A percentile compares a stretch with the other conserved stretches of the same genome.
These are phyloP conservation scores for Rhimphoctona megacephalus DNA, from an alignment of 2,888 invertebrate genomes.

Conservation along the genomic window DNA sequence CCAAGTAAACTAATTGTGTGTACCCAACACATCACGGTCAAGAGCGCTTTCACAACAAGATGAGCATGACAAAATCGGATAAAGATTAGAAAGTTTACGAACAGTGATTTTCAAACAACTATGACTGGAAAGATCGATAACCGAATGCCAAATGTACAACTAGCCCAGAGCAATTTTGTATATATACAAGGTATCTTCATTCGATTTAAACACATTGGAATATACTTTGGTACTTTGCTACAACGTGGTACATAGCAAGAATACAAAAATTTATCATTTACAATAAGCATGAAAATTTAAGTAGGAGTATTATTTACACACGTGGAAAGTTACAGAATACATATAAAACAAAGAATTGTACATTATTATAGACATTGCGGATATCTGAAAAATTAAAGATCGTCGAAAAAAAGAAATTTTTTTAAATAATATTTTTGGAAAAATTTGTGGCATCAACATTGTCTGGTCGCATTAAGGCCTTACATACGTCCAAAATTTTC, in stretches of 20 bases:
- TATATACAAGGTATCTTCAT: background rate
- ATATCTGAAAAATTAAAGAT: background rate
- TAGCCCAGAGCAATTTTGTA: background rate
- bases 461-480: too few species aligned
- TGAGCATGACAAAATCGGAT: conserved; percentile 6
- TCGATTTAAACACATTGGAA: background rate
- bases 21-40: conserved; percentile 27
- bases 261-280: background rate
- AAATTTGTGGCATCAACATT: background rate
- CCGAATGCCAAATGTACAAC: conserved; percentile 4
- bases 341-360: background rate
- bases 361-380: background rate
- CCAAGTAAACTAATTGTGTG: background rate
- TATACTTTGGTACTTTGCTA: background rate
- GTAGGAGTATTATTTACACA: background rate
- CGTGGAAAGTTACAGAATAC: background rate
- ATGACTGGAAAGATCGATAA: conserved; percentile 9
- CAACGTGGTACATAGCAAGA: background rate
- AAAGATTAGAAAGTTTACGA: conserved; percentile 12
- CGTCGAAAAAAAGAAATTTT: background rate
- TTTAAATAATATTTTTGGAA: background rate
- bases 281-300: background rate
- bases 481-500: too few species aligned
- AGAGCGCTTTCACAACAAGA: background rate
- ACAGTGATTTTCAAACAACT: background rate